Evolutionary conservation across 1,140 invertebrate species (phyloP).

Genomic region (Daktulosphaira vitifoliae): DNA sequence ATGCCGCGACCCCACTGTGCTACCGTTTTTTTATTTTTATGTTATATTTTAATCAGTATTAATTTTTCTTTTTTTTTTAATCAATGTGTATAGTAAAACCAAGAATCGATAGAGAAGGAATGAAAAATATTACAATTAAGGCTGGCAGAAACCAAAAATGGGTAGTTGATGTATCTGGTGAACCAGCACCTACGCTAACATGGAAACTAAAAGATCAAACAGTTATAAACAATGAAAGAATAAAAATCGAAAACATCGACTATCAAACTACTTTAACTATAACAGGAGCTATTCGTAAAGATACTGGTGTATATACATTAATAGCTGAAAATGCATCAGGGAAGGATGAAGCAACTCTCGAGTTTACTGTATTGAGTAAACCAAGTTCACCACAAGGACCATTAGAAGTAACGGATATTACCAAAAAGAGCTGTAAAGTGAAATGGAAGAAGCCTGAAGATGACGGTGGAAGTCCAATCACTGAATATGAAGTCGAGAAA

Average conservation of each 20-base stretch:
- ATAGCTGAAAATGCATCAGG: conserved; percentile 83
- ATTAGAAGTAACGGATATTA: conserved; percentile 74
- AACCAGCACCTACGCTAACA: conserved; percentile 73
- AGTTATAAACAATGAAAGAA: conserved; percentile 69
- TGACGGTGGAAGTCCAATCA: conserved; percentile 87
- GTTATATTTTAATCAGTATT: no score
- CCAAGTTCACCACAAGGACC: conserved; percentile 81
- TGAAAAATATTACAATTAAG: conserved; percentile 77
- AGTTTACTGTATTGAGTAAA: conserved; percentile 78
- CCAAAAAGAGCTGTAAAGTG: conserved; percentile 76
- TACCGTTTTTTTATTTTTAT: no score
- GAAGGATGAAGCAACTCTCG: conserved; percentile 78
- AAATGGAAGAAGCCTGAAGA: conserved; percentile 86
- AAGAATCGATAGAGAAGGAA: conserved; percentile 81
- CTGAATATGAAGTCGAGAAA: conserved; percentile 91
- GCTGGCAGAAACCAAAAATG: conserved; percentile 84
- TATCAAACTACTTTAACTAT: conserved; percentile 85
- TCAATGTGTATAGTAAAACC: conserved; percentile 61
- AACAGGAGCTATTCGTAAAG: conserved; percentile 70
- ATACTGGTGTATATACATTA: conserved; percentile 85
- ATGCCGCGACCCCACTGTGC: no score
- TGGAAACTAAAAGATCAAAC: conserved; percentile 82
- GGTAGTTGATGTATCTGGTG: conserved; percentile 81
- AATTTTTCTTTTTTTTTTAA: not conserved
- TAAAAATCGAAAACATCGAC: conserved; percentile 80